phyloP scores from a whole-genome alignment of 2,888 invertebrate species.

The Meghimatium bilineatum region DNA sequence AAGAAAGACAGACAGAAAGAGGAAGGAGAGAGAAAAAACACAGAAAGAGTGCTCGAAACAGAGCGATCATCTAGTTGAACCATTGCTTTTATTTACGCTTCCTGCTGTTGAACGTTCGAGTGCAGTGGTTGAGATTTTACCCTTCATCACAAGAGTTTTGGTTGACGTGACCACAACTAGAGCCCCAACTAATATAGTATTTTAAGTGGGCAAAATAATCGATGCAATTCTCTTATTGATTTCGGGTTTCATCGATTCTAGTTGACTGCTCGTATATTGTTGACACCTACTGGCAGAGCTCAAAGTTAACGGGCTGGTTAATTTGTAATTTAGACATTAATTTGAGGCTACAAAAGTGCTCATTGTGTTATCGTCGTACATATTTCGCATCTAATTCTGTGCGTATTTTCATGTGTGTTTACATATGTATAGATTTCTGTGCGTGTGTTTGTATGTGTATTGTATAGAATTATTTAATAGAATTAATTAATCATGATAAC shows the following conservation, averaged over 20 bases:
- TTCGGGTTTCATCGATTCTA: background rate
- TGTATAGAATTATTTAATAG: too few species aligned
- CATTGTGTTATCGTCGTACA: background rate
- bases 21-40: too few species aligned
- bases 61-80: too few species aligned
- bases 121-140: too few species aligned
- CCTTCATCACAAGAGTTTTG: background rate
- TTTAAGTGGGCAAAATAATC: conserved; percentile 4
- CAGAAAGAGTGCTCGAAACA: too few species aligned
- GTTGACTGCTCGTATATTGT: background rate
- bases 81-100: background rate
- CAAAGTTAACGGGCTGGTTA: background rate
- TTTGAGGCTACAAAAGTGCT: background rate
- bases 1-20: background rate
- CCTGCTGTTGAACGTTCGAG: too few species aligned
- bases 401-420: background rate
- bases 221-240: conserved; percentile 19
- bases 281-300: background rate
- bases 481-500: too few species aligned
- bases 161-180: background rate
- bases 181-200: background rate
- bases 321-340: background rate
- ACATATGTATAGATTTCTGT: background rate
- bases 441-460: too few species aligned
- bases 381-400: background rate